Evolutionary conservation across 2,113 vertebrate genomes (phyloP).

Genomic region (Ammodytes dubius): DNA sequence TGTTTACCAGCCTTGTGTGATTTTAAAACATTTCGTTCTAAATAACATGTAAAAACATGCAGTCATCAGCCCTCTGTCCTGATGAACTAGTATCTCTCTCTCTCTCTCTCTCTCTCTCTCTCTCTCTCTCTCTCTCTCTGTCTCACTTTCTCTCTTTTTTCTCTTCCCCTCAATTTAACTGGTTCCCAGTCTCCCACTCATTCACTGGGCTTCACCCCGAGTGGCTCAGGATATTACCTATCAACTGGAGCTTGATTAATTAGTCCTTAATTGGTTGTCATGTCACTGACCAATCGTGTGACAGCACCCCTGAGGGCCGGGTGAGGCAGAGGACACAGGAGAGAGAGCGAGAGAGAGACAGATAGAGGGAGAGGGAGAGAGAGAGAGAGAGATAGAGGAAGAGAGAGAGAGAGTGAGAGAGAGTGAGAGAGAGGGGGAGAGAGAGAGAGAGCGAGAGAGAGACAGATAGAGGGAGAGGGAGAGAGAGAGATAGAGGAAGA

Average conservation of each 20-base stretch:
- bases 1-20: too few relatives aligned
- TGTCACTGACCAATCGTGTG: conserved; percentile 68
- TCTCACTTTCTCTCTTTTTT: not conserved
- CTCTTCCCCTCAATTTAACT: too few relatives aligned
- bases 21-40: too few relatives aligned
- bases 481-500: too few relatives aligned
- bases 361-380: conserved; percentile 9
- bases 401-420: not conserved
- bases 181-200: not conserved
- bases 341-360: conserved; percentile 1
- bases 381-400: not conserved
- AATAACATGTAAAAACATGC: too few relatives aligned
- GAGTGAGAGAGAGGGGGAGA: conserved; percentile 7
- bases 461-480: too few relatives aligned
- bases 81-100: not conserved
- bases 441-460: not conserved
- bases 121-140: not conserved
- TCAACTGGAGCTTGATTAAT: conserved; percentile 83
- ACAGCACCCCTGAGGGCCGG: conserved; percentile 67
- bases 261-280: conserved; percentile 80
- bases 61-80: not conserved
- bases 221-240: conserved; percentile 76
- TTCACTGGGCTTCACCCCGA: conserved; percentile 52
- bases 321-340: conserved; percentile 66
- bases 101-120: not conserved